A percentile compares a stretch with the other conserved stretches of the same genome.
phyloP scores from a whole-genome alignment of 2,888 invertebrate species.

The Endomychus coccineus region DNA sequence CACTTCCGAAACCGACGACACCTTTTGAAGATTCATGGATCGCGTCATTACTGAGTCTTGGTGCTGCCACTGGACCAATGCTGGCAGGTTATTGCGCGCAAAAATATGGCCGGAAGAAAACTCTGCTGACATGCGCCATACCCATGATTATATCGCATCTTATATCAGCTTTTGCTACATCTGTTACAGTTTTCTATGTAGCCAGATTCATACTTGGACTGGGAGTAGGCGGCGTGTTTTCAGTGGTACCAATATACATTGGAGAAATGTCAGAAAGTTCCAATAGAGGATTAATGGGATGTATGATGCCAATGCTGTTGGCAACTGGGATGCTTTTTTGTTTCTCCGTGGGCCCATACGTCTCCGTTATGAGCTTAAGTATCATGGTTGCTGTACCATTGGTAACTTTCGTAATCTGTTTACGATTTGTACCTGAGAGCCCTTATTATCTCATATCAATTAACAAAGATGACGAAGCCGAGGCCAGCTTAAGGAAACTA shows the following conservation, averaged over 20 bases:
- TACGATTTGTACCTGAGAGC: conserved; percentile 26
- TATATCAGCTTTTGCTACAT: conserved; percentile 22
- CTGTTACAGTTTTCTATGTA: conserved; percentile 40
- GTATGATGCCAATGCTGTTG: conserved; percentile 38
- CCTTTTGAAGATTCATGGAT: conserved; percentile 27
- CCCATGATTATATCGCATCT: conserved; percentile 52
- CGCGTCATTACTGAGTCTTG: conserved; percentile 25
- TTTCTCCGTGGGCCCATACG: conserved; percentile 25
- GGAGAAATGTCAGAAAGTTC: conserved; percentile 77
- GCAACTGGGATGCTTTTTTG: conserved; percentile 20
- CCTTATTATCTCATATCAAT: conserved; percentile 34
- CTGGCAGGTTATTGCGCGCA: conserved; percentile 24
- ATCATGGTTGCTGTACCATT: conserved; percentile 23
- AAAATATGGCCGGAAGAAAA: conserved; percentile 55
- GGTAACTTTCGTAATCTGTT: too few relatives aligned
- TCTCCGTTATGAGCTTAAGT: conserved; percentile 22
- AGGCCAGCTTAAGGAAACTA: conserved; percentile 57
- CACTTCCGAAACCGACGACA: conserved; percentile 22
- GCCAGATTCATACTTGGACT: conserved; percentile 56
- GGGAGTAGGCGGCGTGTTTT: conserved; percentile 60
- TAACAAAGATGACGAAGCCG: conserved; percentile 53
- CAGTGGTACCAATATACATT: conserved; percentile 74
- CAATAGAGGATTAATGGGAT: conserved; percentile 61
- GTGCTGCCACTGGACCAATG: conserved; percentile 27
- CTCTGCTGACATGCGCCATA: conserved; percentile 54